phyloP scores from a whole-genome alignment of 2,113 vertebrate genomes.

The Pituophis catenifer region DNA sequence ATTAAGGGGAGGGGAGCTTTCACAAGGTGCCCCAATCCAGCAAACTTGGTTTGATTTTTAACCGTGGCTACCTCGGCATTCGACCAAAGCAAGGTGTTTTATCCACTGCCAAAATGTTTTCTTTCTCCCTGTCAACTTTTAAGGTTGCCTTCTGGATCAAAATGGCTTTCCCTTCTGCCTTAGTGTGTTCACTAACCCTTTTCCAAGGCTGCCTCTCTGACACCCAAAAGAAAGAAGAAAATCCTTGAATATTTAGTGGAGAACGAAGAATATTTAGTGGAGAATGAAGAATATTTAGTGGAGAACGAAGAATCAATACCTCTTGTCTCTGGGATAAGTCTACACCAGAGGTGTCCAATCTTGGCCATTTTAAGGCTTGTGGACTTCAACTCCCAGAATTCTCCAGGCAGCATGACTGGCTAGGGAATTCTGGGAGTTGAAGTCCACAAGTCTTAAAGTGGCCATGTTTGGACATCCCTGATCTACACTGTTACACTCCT shows the following conservation, averaged over 20 bases:
- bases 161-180: not conserved
- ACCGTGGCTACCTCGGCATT: conserved; percentile 1
- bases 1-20: conserved; percentile 1
- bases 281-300: not conserved
- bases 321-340: not conserved
- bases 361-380: not conserved
- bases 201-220: not conserved
- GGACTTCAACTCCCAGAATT: not conserved
- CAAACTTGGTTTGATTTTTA: not conserved
- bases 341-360: not conserved
- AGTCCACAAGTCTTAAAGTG: not conserved
- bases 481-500: not conserved
- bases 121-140: not conserved
- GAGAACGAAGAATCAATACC: not conserved
- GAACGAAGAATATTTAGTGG: not conserved
- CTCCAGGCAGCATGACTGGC: not conserved
- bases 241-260: not conserved
- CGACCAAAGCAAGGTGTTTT: conserved; percentile 6
- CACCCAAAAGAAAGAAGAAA: not conserved
- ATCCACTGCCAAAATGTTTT: conserved; percentile 7
- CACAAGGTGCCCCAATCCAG: accelerated
- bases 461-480: not conserved
- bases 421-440: not conserved
- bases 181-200: not conserved
- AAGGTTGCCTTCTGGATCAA: not conserved